A percentile compares a stretch with the other conserved stretches of the same genome.
Conservation (phyloP, 1,140 invertebrate species). For the Nasonia giraulti region DNA sequence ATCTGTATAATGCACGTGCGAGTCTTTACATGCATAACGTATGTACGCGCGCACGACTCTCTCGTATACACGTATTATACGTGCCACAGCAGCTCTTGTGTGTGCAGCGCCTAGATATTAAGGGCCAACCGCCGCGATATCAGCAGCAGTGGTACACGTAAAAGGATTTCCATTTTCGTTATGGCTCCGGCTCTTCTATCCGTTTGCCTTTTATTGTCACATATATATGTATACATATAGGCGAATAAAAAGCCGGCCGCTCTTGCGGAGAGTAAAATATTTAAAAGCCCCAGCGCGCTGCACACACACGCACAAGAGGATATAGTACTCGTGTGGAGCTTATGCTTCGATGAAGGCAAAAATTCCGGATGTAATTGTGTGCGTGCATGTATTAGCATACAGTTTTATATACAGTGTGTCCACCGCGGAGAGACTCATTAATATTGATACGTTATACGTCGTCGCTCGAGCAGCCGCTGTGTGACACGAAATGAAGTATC, state of each 20-base stretch:
- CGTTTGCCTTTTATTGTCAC: slow-evolving; percentile 17
- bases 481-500: not conserved
- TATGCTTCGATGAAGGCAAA: too few relatives aligned
- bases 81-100: too few relatives aligned
- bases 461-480: too few relatives aligned
- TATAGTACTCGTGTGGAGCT: not conserved
- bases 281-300: not conserved
- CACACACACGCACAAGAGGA: not conserved
- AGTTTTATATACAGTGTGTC: not conserved
- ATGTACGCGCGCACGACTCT: too few relatives aligned
- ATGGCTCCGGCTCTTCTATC: slow-evolving; percentile 2
- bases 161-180: slow-evolving; percentile 33
- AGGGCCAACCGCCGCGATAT: not conserved
- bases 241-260: not conserved
- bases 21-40: slow-evolving; percentile 19
- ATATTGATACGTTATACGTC: not conserved
- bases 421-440: not conserved
- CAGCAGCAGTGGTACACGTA: not conserved
- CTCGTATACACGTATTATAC: too few relatives aligned
- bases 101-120: not conserved
- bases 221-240: not conserved
- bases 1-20: slow-evolving; percentile 18
- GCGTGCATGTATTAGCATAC: not conserved
- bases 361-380: too few relatives aligned
- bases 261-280: not conserved